phyloP scores from a whole-genome alignment of 2,797 vertebrate genomes.

The Hapalemur alaotrensis region DNA sequence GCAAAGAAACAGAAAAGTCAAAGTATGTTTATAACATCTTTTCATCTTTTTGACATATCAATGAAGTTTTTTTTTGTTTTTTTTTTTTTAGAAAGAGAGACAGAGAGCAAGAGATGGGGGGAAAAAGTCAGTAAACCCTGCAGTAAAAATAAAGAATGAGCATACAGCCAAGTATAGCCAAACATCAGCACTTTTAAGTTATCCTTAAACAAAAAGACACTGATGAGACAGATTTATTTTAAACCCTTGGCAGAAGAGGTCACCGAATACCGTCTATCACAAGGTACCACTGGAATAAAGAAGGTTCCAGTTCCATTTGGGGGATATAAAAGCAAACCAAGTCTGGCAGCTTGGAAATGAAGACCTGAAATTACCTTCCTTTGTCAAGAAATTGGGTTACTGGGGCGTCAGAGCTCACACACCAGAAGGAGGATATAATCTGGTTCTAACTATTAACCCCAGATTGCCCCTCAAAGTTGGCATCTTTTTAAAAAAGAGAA shows the following conservation, averaged over 20 bases:
- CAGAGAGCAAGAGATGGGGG: not conserved
- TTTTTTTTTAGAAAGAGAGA: not conserved
- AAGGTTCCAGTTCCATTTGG: not conserved
- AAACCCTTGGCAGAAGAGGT: slow-evolving; percentile 42
- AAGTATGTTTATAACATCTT: slow-evolving; percentile 61
- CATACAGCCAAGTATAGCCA: not conserved
- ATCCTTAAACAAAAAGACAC: slow-evolving; percentile 65
- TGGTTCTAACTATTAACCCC: not conserved
- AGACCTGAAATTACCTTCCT: not conserved
- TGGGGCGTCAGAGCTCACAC: not conserved
- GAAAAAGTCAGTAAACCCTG: slow-evolving; percentile 40
- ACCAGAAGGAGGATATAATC: not conserved
- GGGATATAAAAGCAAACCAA: not conserved
- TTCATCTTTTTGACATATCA: slow-evolving; percentile 70
- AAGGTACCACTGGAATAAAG: not conserved
- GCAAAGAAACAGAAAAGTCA: slow-evolving; percentile 30
- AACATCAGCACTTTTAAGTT: slow-evolving; percentile 59
- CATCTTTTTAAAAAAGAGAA: not conserved
- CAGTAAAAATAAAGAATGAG: slow-evolving; percentile 63
- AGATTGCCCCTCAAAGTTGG: not conserved
- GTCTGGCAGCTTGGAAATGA: not conserved
- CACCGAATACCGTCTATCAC: not conserved
- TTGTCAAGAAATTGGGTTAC: not conserved
- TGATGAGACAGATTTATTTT: slow-evolving; percentile 59
- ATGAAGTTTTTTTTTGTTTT: not conserved